A percentile compares a stretch with the other conserved stretches of the same genome.
Conservation (phyloP, 2,113 vertebrate species). For the Stigmatopora argus region DNA sequence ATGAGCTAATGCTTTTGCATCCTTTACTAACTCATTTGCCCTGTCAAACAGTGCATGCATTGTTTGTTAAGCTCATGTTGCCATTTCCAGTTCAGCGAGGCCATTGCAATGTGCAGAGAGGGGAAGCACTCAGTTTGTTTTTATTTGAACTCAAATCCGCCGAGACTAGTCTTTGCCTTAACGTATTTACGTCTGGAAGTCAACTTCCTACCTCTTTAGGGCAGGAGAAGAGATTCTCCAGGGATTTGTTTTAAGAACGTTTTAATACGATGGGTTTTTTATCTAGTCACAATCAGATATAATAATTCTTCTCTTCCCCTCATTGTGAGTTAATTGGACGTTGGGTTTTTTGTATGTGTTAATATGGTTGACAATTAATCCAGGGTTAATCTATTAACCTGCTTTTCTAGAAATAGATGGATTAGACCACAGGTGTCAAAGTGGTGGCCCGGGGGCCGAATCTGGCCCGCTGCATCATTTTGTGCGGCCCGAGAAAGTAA, state of each 20-base stretch:
- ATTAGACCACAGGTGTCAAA: too few species aligned
- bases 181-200: constrained; percentile 47
- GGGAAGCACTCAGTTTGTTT: constrained; percentile 50
- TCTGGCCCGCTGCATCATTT: too few species aligned
- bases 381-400: background rate
- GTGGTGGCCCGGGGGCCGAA: too few species aligned
- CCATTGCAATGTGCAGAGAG: constrained; percentile 11
- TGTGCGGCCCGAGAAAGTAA: too few species aligned
- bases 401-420: background rate
- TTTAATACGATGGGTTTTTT: background rate
- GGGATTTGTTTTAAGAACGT: background rate
- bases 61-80: constrained; percentile 13
- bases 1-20: background rate
- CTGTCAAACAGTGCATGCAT: background rate
- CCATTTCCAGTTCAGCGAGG: constrained; percentile 3
- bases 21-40: background rate
- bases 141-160: constrained; percentile 36
- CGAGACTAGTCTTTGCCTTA: constrained; percentile 16
- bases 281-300: background rate
- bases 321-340: background rate
- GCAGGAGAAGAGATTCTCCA: background rate
- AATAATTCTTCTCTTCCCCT: background rate
- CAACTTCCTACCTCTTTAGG: constrained; percentile 28
- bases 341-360: background rate
- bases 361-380: background rate